phyloP scores from a whole-genome alignment of 2,797 vertebrate species.

The Gambelia wislizenii region DNA sequence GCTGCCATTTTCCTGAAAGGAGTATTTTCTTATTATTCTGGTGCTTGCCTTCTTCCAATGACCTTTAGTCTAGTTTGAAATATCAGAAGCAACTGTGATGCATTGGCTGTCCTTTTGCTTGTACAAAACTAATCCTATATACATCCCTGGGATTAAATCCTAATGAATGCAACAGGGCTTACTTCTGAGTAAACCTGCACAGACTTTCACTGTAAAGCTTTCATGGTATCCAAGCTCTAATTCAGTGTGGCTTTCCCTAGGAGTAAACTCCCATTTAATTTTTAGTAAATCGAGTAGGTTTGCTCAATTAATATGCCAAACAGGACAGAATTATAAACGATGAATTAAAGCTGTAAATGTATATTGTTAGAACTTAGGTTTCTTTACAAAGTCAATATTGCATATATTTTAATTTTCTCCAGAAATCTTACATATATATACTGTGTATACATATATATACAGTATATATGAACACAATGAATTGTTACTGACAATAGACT shows the following conservation, averaged over 20 bases:
- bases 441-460: no score
- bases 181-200: not conserved
- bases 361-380: not conserved
- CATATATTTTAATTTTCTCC: not conserved
- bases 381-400: not conserved
- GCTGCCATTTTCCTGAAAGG: not conserved
- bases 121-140: not conserved
- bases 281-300: not conserved
- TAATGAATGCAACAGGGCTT: no score
- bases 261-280: not conserved
- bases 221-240: not conserved
- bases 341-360: not conserved
- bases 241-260: not conserved
- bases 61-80: not conserved
- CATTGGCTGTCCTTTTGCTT: not conserved
- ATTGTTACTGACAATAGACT: not conserved
- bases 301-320: no score
- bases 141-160: no score
- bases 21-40: not conserved
- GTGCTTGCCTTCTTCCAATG: not conserved
- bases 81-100: not conserved
- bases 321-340: not conserved
- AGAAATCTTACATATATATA: no score
- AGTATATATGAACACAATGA: no score
- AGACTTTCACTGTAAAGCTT: not conserved